phyloP scores from a whole-genome alignment of 2,888 invertebrate genomes.

The Caenorhabditis sp. region DNA sequence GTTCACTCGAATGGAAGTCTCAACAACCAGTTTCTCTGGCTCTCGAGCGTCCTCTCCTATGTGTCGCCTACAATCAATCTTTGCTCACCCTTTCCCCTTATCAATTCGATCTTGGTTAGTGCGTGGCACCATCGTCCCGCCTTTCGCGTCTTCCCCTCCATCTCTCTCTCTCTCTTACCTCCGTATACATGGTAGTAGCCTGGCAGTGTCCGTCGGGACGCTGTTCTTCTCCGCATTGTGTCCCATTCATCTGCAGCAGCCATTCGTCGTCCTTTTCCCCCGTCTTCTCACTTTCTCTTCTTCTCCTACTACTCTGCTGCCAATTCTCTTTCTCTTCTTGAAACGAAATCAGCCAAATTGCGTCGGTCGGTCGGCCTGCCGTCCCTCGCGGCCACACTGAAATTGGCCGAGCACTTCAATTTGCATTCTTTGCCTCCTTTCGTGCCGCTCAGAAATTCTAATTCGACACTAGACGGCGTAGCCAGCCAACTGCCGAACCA shows the following conservation, averaged over 20 bases:
- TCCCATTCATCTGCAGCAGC: not conserved
- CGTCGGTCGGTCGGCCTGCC: not conserved
- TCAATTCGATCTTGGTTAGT: not conserved
- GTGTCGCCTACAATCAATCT: not conserved
- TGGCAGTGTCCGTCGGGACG: slow-evolving; percentile 2
- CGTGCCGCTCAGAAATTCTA: slow-evolving; percentile 42
- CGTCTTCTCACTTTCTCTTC: not conserved
- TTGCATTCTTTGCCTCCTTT: slow-evolving; percentile 34
- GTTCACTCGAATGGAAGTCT: too few relatives aligned
- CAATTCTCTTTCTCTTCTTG: not conserved
- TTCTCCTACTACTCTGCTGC: not conserved
- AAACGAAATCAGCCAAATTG: slow-evolving; percentile 24
- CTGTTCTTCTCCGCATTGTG: too few relatives aligned
- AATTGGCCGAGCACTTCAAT: slow-evolving; percentile 31
- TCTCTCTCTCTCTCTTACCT: not conserved
- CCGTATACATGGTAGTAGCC: not conserved
- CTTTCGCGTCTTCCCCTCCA: not conserved
- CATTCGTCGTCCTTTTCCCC: not conserved
- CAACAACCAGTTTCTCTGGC: too few relatives aligned
- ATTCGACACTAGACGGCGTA: slow-evolving; percentile 19
- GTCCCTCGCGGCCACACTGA: not conserved
- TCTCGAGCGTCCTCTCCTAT: not conserved
- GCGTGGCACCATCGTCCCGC: not conserved
- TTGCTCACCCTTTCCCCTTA: not conserved
- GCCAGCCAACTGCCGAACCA: too few relatives aligned